Base-by-base conservation (phyloP, 1,140 invertebrate species). In the Elysia chlorotica region DNA sequence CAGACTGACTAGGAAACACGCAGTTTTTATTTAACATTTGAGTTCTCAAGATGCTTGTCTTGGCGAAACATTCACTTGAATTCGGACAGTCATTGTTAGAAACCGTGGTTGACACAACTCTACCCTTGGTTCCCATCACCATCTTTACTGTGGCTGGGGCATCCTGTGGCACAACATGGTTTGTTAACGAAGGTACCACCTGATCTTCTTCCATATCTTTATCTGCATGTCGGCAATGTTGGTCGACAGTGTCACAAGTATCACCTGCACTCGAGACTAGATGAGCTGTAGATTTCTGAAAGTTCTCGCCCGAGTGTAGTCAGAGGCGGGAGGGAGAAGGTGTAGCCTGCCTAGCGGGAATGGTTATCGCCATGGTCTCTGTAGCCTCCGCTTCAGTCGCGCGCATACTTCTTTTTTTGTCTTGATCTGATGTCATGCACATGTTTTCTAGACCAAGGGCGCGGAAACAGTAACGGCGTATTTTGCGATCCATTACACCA, bases 401-500 rank as follows among this genome's bases (percentile, higher is more conserved):
- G 17, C 36, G 57, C 23, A 57, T 63, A 36, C 73, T 76, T 23
- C 41, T 59, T 38, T 76, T 78, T 38, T 71, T 28, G 28, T 73
- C 54, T 31, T 74, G 59, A 30, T 74, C 75, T 1, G 38, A 62
- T 21, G 56, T 73, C 77, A 76, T 74, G 48, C 75, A 76, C 2
- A n/a, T 61, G 17, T 76, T 53, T 36, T 76, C 75, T 28, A 78
- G 38, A 33, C 74, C 74, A 10, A 85, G 59, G 19, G 76, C 78
- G 35, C 80, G 70, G 61, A 85, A 80, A 74, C 83, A 86, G 41
- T 81, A 82, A 14, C 77, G 76, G 36, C 84, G 73, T 23, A 87
- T 84, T 63, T 82, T 79, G 31, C 75, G 78, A 73, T 87, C 86
- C 87, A 88, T 88, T 6, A 81, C 76, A 6, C 87, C 86, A 65